Conservation (phyloP, 30 jellyfish, hydroid and myxozoan species). For the Morbakka virulenta region DNA sequence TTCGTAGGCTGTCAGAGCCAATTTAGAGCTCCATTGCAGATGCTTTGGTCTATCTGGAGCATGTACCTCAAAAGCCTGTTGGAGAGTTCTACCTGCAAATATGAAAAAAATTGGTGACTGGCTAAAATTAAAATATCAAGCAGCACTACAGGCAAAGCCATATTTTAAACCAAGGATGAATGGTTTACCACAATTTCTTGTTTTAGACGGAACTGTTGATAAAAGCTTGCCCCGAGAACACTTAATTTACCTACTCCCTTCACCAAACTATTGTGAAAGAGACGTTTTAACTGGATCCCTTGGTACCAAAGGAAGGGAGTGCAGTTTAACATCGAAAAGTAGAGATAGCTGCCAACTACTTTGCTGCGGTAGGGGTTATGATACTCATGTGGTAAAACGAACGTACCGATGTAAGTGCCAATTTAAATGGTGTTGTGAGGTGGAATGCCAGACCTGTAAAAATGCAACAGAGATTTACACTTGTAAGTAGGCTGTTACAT, state of each 20-base stretch:
- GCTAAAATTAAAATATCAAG: slow-evolving; percentile 45
- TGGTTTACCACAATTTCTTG: slow-evolving; percentile 65
- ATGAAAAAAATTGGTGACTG: slow-evolving; percentile 54
- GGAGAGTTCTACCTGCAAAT: slow-evolving; percentile 61
- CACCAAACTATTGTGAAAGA: slow-evolving; percentile 84
- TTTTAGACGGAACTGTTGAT: slow-evolving; percentile 15
- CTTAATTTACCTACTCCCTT: slow-evolving; percentile 61
- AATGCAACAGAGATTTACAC: slow-evolving; percentile 48
- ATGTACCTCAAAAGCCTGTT: slow-evolving; percentile 81
- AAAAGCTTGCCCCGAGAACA: slow-evolving; percentile 10
- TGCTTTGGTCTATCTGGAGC: slow-evolving; percentile 95
- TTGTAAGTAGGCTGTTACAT: slow-evolving; percentile 75
- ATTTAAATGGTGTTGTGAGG: slow-evolving; percentile 94
- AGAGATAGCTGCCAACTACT: slow-evolving; percentile 63
- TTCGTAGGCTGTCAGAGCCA: slow-evolving; percentile 52
- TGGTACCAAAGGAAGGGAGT: slow-evolving; percentile 86
- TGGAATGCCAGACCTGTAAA: slow-evolving; percentile 72
- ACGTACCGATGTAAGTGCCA: slow-evolving; percentile 69
- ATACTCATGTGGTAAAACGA: slow-evolving; percentile 53
- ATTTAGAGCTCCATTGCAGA: slow-evolving; percentile 65
- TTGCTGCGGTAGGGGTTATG: slow-evolving; percentile 97
- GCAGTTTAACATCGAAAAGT: slow-evolving; percentile 45
- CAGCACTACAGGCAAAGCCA: slow-evolving; percentile 50
- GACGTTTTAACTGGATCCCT: slow-evolving; percentile 74
- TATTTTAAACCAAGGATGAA: slow-evolving; percentile 46